A percentile compares a stretch with the other conserved stretches of the same genome.
These are phyloP conservation scores for Taphrorychus bicolor DNA, from an alignment of 2,888 invertebrate species.

Conservation along the genomic window DNA sequence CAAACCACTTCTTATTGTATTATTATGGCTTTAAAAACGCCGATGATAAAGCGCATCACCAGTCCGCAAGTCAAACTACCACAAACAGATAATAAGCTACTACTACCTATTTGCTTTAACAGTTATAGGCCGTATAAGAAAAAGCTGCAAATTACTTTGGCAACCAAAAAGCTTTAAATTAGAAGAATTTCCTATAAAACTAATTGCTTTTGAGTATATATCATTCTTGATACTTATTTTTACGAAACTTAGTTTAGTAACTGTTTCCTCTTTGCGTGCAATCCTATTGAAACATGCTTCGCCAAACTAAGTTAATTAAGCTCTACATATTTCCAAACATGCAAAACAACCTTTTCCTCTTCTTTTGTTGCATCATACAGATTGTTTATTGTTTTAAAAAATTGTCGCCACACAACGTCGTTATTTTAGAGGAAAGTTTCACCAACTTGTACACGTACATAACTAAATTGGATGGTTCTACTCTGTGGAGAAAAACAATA, in stretches of 20 bases:
- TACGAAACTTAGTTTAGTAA: not conserved
- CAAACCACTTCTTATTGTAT: no score
- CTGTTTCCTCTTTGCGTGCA: not conserved
- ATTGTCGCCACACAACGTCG: constrained; percentile 23
- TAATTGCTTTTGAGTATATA: no score
- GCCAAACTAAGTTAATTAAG: not conserved
- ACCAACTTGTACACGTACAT: constrained; percentile 11
- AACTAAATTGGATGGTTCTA: constrained; percentile 19
- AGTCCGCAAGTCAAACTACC: no score
- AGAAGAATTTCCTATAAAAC: no score
- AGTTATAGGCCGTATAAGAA: no score
- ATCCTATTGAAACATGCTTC: not conserved
- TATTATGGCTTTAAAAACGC: no score
- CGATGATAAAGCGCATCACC: no score
- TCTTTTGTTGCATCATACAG: constrained; percentile 13
- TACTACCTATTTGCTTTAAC: no score
- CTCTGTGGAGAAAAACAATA: constrained; percentile 30
- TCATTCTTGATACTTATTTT: no score
- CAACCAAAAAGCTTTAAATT: no score
- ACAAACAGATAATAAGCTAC: no score
- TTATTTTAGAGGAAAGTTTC: constrained; percentile 8
- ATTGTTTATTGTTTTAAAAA: constrained; percentile 31
- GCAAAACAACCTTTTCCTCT: constrained; percentile 1
- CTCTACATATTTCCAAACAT: not conserved
- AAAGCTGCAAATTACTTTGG: no score